Evolutionary conservation across 2,113 vertebrate genomes (phyloP).

Genomic region (Lutjanus erythropterus): DNA sequence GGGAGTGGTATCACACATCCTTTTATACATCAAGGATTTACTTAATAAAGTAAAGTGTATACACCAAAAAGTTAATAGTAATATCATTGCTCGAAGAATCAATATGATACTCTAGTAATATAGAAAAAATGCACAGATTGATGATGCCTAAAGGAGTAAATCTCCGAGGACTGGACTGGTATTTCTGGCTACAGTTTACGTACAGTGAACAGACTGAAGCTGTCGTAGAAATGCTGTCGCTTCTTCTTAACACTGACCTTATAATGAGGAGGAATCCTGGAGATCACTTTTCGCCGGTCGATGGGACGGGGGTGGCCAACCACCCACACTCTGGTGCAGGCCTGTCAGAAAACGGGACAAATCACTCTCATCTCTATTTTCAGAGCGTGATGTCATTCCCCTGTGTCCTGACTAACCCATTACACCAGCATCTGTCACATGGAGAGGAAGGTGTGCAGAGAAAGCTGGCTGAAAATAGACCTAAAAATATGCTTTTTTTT

Average conservation of each 20-base stretch:
- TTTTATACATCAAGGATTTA: too few species aligned
- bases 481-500: slow-evolving; percentile 12
- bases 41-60: not conserved
- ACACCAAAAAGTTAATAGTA: not conserved
- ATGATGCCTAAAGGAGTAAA: not conserved
- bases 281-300: slow-evolving; percentile 47
- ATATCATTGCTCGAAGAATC: too few species aligned
- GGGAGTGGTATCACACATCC: too few species aligned
- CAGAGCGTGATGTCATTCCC: slow-evolving; percentile 76
- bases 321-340: slow-evolving; percentile 42
- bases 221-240: slow-evolving; percentile 36
- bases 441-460: slow-evolving; percentile 51
- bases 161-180: not conserved
- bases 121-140: not conserved
- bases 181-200: not conserved
- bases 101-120: too few species aligned
- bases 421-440: slow-evolving; percentile 74
- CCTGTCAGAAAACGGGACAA: slow-evolving; percentile 73
- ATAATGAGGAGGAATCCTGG: slow-evolving; percentile 51
- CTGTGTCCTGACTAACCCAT: slow-evolving; percentile 71
- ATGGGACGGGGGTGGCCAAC: slow-evolving; percentile 19
- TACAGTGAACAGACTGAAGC: not conserved
- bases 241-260: slow-evolving; percentile 36
- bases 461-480: slow-evolving; percentile 42
- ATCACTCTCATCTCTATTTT: slow-evolving; percentile 73